Evolutionary conservation across 2,113 vertebrate genomes (phyloP), one percentile per base, ranked within the genome.

Genomic region (Excalfactoria chinensis): DNA sequence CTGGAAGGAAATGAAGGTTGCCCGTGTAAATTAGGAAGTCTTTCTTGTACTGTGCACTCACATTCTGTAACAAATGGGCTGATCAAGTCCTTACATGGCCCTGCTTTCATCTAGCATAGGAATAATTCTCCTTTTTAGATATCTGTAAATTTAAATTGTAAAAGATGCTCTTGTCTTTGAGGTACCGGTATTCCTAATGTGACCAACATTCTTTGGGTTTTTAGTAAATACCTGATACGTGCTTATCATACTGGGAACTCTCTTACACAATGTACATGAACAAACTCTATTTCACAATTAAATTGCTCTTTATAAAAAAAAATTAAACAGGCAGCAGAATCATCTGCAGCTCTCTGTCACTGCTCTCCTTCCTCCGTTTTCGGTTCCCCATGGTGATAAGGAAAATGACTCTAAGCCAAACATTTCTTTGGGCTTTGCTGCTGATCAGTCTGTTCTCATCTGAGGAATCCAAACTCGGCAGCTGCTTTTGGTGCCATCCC

Each of bases 381-480:
- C 67, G 82, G 23, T 84, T 95, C 76, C 37, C 37, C 23, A 6
- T 43, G 44, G 23, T 78, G 63, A 40, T 73, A 76, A 56, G 68
- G 86, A 92, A 94, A 79, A 84, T 93, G 43, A 88, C 49, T 96
- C 67, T 74, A 88, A 95, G 84, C 83, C 95, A 88, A 96, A 83
- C 93, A 96, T 97, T 92, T 95, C 88, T 84, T 95, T 76, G 58
- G 70, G 84, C 46, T 90, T 90, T 88, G 59, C n/a, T 93, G 81
- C 78, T 96, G 87, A 87, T 96, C 95, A 95, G 87, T 88, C 76
- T 97, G 88, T 95, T 97, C 96, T 73, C 89, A 40, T 93, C 85
- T 80, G 89, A 95, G 73, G 58, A 96, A 94, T 94, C 84, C 91
- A 94, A 94, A 79, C 77, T 59, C 70, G 89, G 84, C 96, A 93